Conservation (phyloP, 1,140 invertebrate genomes). For the Drosophila bocki region DNA sequence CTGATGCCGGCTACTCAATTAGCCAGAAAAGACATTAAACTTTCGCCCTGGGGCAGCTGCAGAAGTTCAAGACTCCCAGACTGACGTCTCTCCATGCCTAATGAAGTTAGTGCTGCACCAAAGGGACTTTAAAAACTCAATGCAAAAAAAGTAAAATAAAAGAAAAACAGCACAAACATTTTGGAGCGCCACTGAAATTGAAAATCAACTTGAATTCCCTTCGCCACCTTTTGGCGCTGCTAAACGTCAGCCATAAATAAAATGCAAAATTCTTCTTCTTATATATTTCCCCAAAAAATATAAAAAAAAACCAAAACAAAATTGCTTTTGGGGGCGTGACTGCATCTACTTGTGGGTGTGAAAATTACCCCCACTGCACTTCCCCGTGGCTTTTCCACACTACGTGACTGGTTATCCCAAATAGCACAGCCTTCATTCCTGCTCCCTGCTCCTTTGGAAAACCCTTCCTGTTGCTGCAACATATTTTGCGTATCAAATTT, state of each 20-base stretch:
- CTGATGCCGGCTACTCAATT: conserved; percentile 68
- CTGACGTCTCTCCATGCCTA: conserved; percentile 43
- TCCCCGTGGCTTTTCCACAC: conserved; percentile 38
- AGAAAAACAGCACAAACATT: conserved; percentile 24
- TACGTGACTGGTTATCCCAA: conserved; percentile 71
- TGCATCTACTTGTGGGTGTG: conserved; percentile 4
- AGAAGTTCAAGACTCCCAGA: conserved; percentile 49
- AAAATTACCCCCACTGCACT: conserved; percentile 24
- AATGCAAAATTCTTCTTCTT: conserved; percentile 63
- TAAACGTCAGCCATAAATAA: conserved; percentile 81
- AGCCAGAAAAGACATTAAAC: conserved; percentile 82
- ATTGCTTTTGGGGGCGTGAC: conserved; percentile 53
- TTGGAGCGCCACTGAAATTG: conserved; percentile 75
- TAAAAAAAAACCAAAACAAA: conserved; percentile 51
- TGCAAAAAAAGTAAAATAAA: conserved; percentile 10
- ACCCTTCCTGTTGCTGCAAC: conserved; percentile 48
- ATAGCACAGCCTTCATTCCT: neutral
- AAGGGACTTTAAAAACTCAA: conserved; percentile 6
- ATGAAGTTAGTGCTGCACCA: conserved; percentile 63
- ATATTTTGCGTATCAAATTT: conserved; percentile 78
- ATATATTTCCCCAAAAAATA: neutral
- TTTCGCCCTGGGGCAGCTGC: conserved; percentile 57
- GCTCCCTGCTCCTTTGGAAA: neutral
- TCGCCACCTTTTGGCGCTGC: conserved; percentile 29
- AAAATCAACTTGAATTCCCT: conserved; percentile 61